Base-by-base conservation (phyloP, 1,140 invertebrate genomes). In the Danaus plexippus region DNA sequence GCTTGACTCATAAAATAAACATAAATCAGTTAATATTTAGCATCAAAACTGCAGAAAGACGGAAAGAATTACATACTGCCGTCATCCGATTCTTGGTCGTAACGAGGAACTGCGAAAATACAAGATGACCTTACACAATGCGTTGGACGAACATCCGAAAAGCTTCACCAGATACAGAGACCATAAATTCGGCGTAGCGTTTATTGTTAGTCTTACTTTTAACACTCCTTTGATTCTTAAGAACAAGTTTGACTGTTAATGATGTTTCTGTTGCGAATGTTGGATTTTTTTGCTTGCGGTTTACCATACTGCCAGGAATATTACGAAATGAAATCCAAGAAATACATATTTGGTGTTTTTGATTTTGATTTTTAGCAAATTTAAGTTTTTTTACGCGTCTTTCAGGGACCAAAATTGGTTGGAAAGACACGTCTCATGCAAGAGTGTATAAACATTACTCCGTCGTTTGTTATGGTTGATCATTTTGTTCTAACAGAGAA, bases 371-470 rank as follows among this genome's bases (percentile, higher is more conserved):
- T 11, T 44, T 11, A 44, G 11, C 43, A 44, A 44, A 44, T 44
- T 44, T 44, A 11, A 11, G 43, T 77, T 61, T 55, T 73, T 43
- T 83, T 22, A 6, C 18, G 2, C 18, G 6, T 6, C 2, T 2
- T 84, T 10, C 66, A 89, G 74, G 89, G 90, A 9, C 88, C 89
- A 32, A 75, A 87, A 8, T 79, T 88, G 61, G 80, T 89, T 11
- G 91, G 91, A 3, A 92, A 91, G 78, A 89, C 87, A 0, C 84
- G 90, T 62, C 69, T 91, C 10, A 66, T 91, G 5, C 83, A 90
- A 43, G 91, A 92, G 84, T 78, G 90, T 18, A 71, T 86, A 7
- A 75, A 78, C 52, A 57, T 85, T 4, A 84, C 87, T 10, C 88
- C 89, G 2, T 61, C 60, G 45, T 64, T 66, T 40, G 65, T 89